Base-by-base conservation (phyloP, 2,888 invertebrate species). In the Rambutsinella grinnellia region DNA sequence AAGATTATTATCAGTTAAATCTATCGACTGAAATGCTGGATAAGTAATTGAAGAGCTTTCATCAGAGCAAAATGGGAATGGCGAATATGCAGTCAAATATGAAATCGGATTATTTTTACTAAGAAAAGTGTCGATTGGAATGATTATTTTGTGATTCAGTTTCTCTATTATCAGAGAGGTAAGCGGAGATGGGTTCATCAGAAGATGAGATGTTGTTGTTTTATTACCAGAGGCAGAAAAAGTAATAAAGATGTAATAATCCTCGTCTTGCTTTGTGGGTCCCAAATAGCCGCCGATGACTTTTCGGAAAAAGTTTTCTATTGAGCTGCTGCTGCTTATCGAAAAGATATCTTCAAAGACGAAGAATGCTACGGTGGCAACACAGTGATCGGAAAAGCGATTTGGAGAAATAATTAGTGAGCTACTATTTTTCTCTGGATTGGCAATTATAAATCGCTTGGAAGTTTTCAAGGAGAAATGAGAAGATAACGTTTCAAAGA, bases 231-330 rank as follows among this genome's bases (percentile, higher is more conserved):
- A 8, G 5, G 6, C 13, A 5, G 13, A 36, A 8, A 13, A 36
- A 5, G 49, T 49, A 17, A 49, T 49, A 17, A 17, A n/a, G n/a
- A 49, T 49, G 19, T 49, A 49, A 17, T 10, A 49, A n/a, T 49
- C 49, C n/a, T 49, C 15, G 49, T 49, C 49, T 49, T 49, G 49
- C 49, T n/a, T 49, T 13, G 49, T 49, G 6, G 49, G 49, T n/a
- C 49, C 19, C 5, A 13, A 13, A 17, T 49, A 49, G 3, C 49
- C 19, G 19, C 49, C 49, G n/a, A 49, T n/a, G n/a, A n/a, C 5
- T n/a, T 49, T 49, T 10, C 19, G 49, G 5, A 5, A 49, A n/a
- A 17, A 17, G n/a, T 17, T 8, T 44, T 44, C 13, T 6, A 6
- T 13, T 44, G 8, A 44, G 13, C 44, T 44, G 6, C 13, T 10